Percentiles rank a stretch among this genome's conserved stretches.
Conservation (phyloP, 2,797 vertebrate genomes). For the Eutrigla gurnardus region DNA sequence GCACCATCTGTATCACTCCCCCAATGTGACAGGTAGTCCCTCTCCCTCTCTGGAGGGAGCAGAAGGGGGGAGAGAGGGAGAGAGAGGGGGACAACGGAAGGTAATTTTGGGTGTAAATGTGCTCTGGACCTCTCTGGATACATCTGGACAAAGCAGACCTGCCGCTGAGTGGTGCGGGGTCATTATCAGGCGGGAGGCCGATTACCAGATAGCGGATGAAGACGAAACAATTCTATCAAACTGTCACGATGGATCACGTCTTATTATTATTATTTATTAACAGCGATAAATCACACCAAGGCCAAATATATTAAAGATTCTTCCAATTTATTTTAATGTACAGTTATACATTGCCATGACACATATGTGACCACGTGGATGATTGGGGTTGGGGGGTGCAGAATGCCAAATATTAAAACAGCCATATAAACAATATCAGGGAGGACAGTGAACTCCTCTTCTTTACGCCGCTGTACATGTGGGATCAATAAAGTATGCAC, state of each 20-base stretch:
- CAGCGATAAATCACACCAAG: constrained; percentile 48
- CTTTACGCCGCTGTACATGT: constrained; percentile 74
- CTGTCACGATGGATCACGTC: constrained; percentile 45
- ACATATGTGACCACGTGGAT: constrained; percentile 83
- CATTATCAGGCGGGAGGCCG: constrained; percentile 71
- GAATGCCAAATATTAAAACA: constrained; percentile 81
- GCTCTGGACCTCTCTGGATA: constrained; percentile 79
- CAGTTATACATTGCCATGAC: constrained; percentile 96
- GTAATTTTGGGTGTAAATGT: constrained; percentile 85
- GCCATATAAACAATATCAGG: constrained; percentile 79
- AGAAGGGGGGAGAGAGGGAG: constrained; percentile 68
- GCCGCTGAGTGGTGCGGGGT: constrained; percentile 66
- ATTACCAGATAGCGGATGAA: constrained; percentile 62
- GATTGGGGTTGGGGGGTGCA: constrained; percentile 52
- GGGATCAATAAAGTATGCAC: constrained; percentile 78
- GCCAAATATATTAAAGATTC: constrained; percentile 93
- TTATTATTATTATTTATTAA: too few relatives aligned
- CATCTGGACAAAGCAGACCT: constrained; percentile 82
- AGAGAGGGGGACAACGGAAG: constrained; percentile 66
- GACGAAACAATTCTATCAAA: constrained; percentile 76
- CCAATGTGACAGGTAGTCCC: constrained; percentile 85
- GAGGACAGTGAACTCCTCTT: constrained; percentile 62
- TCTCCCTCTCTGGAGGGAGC: constrained; percentile 79
- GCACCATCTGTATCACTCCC: constrained; percentile 83
- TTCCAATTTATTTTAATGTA: constrained; percentile 98